phyloP scores from a whole-genome alignment of 2,113 vertebrate genomes.

The Cryptotis parvus region DNA sequence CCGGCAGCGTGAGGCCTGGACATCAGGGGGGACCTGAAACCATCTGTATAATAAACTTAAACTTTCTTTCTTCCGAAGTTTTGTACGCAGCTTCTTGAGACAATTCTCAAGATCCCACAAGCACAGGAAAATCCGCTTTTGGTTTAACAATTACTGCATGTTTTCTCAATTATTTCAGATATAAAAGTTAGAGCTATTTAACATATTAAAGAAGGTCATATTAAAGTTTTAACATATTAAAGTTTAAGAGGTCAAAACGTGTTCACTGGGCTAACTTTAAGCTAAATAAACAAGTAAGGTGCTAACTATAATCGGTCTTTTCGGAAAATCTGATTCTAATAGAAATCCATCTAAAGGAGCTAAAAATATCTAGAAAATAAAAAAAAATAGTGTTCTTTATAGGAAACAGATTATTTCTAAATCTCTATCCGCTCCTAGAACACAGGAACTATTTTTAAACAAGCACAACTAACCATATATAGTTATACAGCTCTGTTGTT shows the following conservation, averaged over 20 bases:
- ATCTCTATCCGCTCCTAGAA: conserved; percentile 16
- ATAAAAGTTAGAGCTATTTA: background rate
- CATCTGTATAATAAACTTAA: too few species aligned
- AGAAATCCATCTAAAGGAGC: conserved; percentile 5
- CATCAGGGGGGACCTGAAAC: too few species aligned
- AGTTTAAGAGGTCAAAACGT: background rate
- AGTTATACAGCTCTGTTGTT: too few species aligned
- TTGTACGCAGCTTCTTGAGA: too few species aligned
- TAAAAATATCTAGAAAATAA: too few species aligned
- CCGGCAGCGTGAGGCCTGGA: too few species aligned
- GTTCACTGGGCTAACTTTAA: background rate
- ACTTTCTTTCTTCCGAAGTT: too few species aligned
- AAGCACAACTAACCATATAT: background rate
- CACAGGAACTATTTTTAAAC: background rate
- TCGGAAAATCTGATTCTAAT: conserved; percentile 16
- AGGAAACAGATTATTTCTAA: background rate
- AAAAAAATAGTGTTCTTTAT: background rate
- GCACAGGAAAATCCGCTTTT: too few species aligned
- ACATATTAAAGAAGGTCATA: background rate
- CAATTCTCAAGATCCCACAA: too few species aligned
- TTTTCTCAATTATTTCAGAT: background rate
- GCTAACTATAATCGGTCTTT: background rate
- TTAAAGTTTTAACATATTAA: background rate
- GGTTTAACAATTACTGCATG: background rate
- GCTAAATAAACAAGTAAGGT: background rate